Evolutionary conservation across 1,140 invertebrate genomes (phyloP).

Genomic region (Drosophila subpulchrella): DNA sequence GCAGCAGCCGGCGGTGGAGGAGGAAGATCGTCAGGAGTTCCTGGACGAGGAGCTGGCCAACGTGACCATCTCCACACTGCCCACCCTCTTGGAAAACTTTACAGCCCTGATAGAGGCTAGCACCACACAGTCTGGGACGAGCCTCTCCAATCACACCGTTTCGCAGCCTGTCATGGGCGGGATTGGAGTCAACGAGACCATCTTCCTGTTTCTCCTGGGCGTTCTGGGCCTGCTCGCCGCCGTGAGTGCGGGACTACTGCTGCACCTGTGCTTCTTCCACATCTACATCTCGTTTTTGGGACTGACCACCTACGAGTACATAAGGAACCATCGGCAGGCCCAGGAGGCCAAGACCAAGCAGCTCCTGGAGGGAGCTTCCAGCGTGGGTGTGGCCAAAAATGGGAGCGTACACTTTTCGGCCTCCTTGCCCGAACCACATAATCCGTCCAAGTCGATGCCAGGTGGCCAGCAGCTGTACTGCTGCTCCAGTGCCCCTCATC

Average conservation of each 20-base stretch:
- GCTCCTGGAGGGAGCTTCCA: conserved; percentile 40
- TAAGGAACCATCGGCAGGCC: conserved; percentile 87
- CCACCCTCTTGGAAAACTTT: conserved; percentile 60
- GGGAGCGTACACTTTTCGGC: conserved; percentile 46
- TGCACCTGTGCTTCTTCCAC: conserved; percentile 96
- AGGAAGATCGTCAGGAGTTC: background rate
- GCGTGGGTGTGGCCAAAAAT: conserved; percentile 28
- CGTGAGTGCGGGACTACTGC: conserved; percentile 90
- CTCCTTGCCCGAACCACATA: conserved; percentile 41
- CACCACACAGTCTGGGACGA: conserved; percentile 7
- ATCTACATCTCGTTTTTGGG: conserved; percentile 94
- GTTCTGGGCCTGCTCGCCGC: conserved; percentile 89
- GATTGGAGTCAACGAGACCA: conserved; percentile 85
- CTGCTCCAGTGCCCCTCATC: conserved; percentile 73
- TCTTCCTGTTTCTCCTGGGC: conserved; percentile 88
- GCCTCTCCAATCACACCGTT: conserved; percentile 45
- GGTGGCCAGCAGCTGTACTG: conserved; percentile 67
- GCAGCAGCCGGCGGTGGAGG: conserved; percentile 23
- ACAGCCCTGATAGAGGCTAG: conserved; percentile 55
- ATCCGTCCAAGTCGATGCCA: conserved; percentile 69
- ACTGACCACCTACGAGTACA: conserved; percentile 96
- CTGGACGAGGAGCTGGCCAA: conserved; percentile 26
- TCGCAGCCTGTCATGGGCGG: conserved; percentile 51
- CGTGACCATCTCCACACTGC: conserved; percentile 55
- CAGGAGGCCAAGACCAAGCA: conserved; percentile 76